Percentiles rank a stretch among this genome's conserved stretches.
These are phyloP conservation scores for Psammodynastes pulverulentus DNA, from an alignment of 2,113 vertebrate genomes.

Conservation along the genomic window DNA sequence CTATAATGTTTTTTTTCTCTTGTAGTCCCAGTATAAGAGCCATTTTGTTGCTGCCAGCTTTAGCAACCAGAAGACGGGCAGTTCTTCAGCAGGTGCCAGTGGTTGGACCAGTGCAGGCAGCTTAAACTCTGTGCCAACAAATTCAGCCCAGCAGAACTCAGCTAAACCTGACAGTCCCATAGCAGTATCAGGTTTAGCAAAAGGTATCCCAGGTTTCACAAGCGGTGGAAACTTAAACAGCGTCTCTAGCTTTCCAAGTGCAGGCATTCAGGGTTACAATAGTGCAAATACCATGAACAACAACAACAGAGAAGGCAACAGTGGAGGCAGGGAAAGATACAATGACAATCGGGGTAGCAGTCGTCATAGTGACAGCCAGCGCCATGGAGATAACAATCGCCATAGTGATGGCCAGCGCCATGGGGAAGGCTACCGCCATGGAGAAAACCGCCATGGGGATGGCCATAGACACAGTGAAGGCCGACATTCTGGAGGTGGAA, in stretches of 20 bases:
- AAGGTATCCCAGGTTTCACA: constrained; percentile 65
- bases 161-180: constrained; percentile 44
- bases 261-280: constrained; percentile 54
- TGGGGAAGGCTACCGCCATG: constrained; percentile 50
- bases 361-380: constrained; percentile 67
- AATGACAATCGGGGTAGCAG: constrained; percentile 56
- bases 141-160: constrained; percentile 67
- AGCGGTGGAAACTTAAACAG: constrained; percentile 72
- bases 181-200: constrained; percentile 27
- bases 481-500: constrained; percentile 49
- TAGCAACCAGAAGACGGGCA: constrained; percentile 86
- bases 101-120: constrained; percentile 98
- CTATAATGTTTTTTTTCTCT: constrained; percentile 23
- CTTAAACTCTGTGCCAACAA: constrained; percentile 87
- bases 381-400: constrained; percentile 66
- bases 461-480: constrained; percentile 67
- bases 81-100: constrained; percentile 80
- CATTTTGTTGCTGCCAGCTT: constrained; percentile 95
- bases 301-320: constrained; percentile 59
- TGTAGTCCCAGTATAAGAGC: constrained; percentile 94
- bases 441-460: constrained; percentile 64
- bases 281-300: constrained; percentile 60
- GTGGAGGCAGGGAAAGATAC: constrained; percentile 64
- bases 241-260: constrained; percentile 70
- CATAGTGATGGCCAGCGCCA: constrained; percentile 60